Conservation (phyloP, 2,888 invertebrate genomes). For the Tetragonula carbonaria region DNA sequence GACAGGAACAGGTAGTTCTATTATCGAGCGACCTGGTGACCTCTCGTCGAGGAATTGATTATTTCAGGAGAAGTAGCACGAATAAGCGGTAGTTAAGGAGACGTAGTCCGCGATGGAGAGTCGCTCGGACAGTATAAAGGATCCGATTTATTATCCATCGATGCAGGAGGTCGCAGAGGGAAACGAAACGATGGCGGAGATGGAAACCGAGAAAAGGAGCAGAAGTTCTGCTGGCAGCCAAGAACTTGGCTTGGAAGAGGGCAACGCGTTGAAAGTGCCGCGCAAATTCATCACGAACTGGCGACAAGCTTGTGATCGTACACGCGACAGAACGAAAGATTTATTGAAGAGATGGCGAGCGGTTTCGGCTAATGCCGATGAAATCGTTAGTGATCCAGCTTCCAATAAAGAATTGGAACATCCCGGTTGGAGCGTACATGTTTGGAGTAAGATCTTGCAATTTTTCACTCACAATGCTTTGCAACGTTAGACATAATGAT, state of each 20-base stretch:
- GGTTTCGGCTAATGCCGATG: constrained; percentile 86
- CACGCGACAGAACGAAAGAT: constrained; percentile 90
- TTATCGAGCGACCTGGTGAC: constrained; percentile 76
- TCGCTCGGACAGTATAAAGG: constrained; percentile 74
- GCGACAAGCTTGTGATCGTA: constrained; percentile 91
- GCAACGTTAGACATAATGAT: neutral
- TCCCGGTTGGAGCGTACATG: constrained; percentile 91
- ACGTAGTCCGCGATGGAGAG: constrained; percentile 70
- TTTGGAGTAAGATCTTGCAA: constrained; percentile 88
- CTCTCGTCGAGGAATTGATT: constrained; percentile 72
- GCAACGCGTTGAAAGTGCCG: constrained; percentile 85
- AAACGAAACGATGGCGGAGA: neutral
- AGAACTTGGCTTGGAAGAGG: constrained; percentile 65
- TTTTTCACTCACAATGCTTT: neutral
- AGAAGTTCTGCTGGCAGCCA: constrained; percentile 68
- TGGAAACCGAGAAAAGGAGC: constrained; percentile 33
- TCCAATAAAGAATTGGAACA: constrained; percentile 62
- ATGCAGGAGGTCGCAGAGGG: constrained; percentile 36
- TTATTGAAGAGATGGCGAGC: constrained; percentile 89
- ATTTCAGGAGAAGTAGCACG: constrained; percentile 66
- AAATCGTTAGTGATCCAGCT: constrained; percentile 47
- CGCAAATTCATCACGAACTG: constrained; percentile 90
- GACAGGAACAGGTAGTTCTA: constrained; percentile 18
- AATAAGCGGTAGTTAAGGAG: constrained; percentile 38
- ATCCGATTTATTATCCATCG: constrained; percentile 71